Base-by-base conservation (phyloP, 2,113 vertebrate genomes). In the Ophiodon elongatus region DNA sequence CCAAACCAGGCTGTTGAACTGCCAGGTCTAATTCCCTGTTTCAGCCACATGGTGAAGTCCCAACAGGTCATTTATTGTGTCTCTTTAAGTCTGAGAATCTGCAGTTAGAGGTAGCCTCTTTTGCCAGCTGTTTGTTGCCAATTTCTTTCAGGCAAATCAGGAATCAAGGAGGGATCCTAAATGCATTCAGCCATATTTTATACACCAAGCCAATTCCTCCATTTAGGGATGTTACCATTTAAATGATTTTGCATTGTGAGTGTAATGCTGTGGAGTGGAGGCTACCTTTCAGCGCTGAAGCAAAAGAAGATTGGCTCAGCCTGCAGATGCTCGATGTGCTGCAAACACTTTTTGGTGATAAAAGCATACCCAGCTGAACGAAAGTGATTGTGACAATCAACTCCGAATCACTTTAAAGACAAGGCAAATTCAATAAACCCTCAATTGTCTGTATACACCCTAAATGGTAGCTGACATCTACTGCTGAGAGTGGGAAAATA, bases 371-470 rank as follows among this genome's bases (percentile, higher is more conserved):
- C 50, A 54, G 72, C 54, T 71, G 60, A 91, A 86, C 57, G 56
- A 80, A 70, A 85, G 59, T 69, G 45, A 85, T 85, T 63, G 76
- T 81, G 72, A 86, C 79, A 89, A 85, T 88, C 85, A 80, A 64
- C 82, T 90, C 62, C 65, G 84, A 75, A 83, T 89, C 73, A 78
- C 86, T 89, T 87, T 76, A 81, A 75, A 82, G 72, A 82, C 69
- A 14, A 76, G 74, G n/a, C 31, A 84, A 76, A 88, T 79, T 89
- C 66, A 85, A 75, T 86, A 75, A 88, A 84, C 73, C 62, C 52
- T 68, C 29, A 62, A 82, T 84, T 88, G n/a, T 85, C 35, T 23
- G 6, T 59, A 52, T 67, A 66, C 45, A 47, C 19, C 2, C 3
- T 83, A 70, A 82, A 79, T 66, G 54, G 33, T 62, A 31, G 52